A percentile compares a stretch with the other conserved stretches of the same genome.
Conservation (phyloP, 2,113 vertebrate genomes). For the Microtus oregoni region DNA sequence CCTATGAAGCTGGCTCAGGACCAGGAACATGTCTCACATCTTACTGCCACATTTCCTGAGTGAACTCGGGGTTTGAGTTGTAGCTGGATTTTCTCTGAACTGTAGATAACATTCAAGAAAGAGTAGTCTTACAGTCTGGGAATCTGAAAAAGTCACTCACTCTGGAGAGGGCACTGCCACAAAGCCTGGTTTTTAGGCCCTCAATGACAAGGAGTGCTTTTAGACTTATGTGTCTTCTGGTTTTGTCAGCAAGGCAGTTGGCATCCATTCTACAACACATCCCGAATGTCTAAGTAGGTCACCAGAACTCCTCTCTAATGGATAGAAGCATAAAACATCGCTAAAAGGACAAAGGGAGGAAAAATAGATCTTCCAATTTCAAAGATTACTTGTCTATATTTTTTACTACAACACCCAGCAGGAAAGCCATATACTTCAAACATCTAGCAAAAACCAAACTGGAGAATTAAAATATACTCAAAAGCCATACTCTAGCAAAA, state of each 20-base stretch:
- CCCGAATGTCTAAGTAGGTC: constrained; percentile 40
- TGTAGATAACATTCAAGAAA: constrained; percentile 53
- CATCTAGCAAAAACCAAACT: constrained; percentile 34
- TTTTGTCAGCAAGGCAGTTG: background rate
- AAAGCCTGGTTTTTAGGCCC: background rate
- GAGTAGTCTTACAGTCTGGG: background rate
- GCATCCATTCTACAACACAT: constrained; percentile 17
- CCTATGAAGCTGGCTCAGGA: constrained; percentile 68
- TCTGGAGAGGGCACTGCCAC: background rate
- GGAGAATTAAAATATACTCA: background rate
- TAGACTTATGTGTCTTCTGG: background rate
- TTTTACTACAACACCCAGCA: constrained; percentile 3
- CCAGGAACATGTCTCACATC: constrained; percentile 77
- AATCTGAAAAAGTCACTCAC: background rate
- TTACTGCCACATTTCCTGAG: constrained; percentile 78
- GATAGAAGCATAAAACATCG: constrained; percentile 2
- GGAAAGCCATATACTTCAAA: background rate
- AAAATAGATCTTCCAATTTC: background rate
- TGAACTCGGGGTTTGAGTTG: constrained; percentile 68
- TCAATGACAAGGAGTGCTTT: background rate
- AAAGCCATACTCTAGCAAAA: background rate
- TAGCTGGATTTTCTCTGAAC: constrained; percentile 64
- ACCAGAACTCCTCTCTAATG: background rate
- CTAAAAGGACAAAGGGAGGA: background rate
- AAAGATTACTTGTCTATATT: background rate